phyloP scores from a whole-genome alignment of 2,797 vertebrate genomes.

The Thunnus albacares region DNA sequence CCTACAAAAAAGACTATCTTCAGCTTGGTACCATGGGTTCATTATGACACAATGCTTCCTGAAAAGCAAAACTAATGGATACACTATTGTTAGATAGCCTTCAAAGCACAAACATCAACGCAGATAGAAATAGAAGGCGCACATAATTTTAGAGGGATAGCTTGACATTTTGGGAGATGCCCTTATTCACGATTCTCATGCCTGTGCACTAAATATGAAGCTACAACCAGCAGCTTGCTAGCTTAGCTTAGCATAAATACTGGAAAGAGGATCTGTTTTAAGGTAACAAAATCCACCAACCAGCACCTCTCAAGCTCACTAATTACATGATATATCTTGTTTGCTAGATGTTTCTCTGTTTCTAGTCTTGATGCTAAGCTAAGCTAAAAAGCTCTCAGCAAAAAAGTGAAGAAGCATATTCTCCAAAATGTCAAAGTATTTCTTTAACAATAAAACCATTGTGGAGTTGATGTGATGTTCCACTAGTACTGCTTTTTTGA shows the following conservation, averaged over 20 bases:
- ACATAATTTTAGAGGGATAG: not conserved
- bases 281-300: not conserved
- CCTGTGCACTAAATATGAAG: not conserved
- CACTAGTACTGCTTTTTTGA: not conserved
- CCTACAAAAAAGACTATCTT: not conserved
- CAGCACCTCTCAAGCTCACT: not conserved
- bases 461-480: not conserved
- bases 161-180: not conserved
- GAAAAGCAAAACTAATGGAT: slow-evolving; percentile 11
- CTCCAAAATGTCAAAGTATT: not conserved
- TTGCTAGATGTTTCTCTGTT: not conserved
- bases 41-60: slow-evolving; percentile 4
- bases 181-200: too few species aligned
- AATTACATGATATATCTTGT: not conserved
- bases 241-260: not conserved
- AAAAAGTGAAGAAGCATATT: not conserved
- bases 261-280: not conserved
- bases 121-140: not conserved
- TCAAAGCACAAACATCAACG: not conserved
- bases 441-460: not conserved
- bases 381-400: slow-evolving; percentile 13
- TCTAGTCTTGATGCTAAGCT: not conserved
- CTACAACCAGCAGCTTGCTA: too few species aligned
- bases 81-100: not conserved
- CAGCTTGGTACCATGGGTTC: not conserved